Evolutionary conservation across 2,888 invertebrate genomes (phyloP), one percentile per base, ranked within the genome.

Genomic region (Patella caerulea): DNA sequence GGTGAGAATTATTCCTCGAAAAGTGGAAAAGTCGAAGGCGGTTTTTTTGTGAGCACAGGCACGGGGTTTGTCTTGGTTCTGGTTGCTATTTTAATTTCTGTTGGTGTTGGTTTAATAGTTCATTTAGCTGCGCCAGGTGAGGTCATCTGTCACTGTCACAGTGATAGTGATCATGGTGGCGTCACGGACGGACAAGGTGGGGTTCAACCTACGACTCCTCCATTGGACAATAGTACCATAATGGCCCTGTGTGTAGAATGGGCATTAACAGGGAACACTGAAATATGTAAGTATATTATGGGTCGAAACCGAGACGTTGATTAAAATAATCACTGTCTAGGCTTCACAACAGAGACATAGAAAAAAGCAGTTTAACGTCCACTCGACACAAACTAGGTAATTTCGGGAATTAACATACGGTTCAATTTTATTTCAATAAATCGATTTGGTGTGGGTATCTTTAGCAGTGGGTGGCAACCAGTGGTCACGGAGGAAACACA

Each of bases 61-160:
- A 85, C 84, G 69, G 88, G 84, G 5, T 87, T 88, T 73, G 76
- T 86, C 56, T 79, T 88, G 24, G 82, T 83, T 53, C 79, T 88
- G 56, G 75, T 88, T 75, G 87, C 86, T 2, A 74, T 86, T n/a
- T 78, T 83, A 5, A 73, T 88, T 0, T 86, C 87, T 12, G 86
- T 88, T 5, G 87, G 87, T 4, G 87, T 88, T n/a, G 88, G 88
- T 5, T 78, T 88, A 17, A 85, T 88, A 34, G 88, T 88, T 34
- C 85, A 87, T 76, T 87, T 88, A 78, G 87, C 88, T 0, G 83
- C 83, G 15, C 45, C 79, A 34, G 82, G 93, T 93, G 78, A 81
- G 12, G 74, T 87, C n/a, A 83, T 84, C 56, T 87, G 87, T 74
- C 78, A 82, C 15, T 85, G 85, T 71, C 78, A 76, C n/a, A 83